Evolutionary conservation across 2,797 vertebrate species (phyloP).

Genomic region (Parauchenoglanis ngamensis): DNA sequence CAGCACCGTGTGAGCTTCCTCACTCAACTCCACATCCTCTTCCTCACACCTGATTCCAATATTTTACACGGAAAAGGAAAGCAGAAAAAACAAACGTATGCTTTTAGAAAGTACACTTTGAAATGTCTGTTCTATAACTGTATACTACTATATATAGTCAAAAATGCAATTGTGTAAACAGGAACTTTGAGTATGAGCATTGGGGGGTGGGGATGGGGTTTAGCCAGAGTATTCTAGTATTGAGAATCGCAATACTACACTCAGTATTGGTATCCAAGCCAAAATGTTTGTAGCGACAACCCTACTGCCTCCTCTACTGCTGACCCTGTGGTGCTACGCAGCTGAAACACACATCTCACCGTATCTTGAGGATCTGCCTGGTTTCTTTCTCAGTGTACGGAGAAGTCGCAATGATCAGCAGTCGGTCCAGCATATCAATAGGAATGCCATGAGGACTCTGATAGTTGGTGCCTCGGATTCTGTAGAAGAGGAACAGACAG

Average conservation of each 20-base stretch:
- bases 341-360: slow-evolving; percentile 70
- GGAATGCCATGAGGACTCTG: slow-evolving; percentile 94
- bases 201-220: too few relatives aligned
- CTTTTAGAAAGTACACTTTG: background rate
- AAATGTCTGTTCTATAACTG: too few relatives aligned
- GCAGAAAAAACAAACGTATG: slow-evolving; percentile 4
- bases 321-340: background rate
- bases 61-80: background rate
- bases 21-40: slow-evolving; percentile 92
- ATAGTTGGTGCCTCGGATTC: slow-evolving; percentile 93
- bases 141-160: too few relatives aligned
- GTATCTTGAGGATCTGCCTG: slow-evolving; percentile 90
- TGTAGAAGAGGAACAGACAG: slow-evolving; percentile 54
- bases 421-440: slow-evolving; percentile 88
- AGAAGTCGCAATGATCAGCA: slow-evolving; percentile 89
- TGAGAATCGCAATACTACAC: background rate
- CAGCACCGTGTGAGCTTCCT: slow-evolving; percentile 90
- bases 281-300: background rate
- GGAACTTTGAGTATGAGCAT: background rate
- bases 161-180: background rate
- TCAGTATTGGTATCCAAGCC: background rate
- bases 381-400: slow-evolving; percentile 94
- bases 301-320: background rate
- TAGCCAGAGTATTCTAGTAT: background rate
- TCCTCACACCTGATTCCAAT: slow-evolving; percentile 85